Conservation (phyloP, 2,888 invertebrate species). For the Dichetophora obliterata region DNA sequence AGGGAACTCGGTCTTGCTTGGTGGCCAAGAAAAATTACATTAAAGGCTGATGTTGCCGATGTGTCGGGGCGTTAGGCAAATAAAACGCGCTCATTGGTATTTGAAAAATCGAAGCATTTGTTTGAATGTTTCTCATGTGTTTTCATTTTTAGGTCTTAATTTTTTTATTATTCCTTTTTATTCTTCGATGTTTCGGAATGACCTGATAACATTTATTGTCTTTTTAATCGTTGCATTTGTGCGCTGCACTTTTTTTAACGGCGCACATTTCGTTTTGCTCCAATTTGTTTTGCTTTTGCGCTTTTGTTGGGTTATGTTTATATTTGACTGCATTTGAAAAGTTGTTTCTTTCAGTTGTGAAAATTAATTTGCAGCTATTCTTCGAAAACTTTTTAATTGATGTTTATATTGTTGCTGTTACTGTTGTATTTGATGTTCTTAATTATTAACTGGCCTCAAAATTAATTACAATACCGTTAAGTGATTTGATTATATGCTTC, state of each 20-base stretch:
- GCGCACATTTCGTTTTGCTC: conserved; percentile 17
- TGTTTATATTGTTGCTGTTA: background rate
- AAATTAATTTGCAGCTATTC: background rate
- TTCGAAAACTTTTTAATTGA: background rate
- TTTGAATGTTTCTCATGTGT: background rate
- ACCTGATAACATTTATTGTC: conserved; percentile 22
- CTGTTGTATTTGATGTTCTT: background rate
- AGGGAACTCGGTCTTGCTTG: background rate
- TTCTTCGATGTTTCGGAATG: background rate
- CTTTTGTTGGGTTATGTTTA: background rate
- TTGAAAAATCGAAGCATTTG: too few relatives aligned
- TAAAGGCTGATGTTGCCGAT: too few relatives aligned
- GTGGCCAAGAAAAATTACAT: background rate
- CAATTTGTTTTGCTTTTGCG: conserved; percentile 15
- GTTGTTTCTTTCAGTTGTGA: background rate
- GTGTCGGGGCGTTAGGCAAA: too few relatives aligned
- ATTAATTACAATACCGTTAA: too few relatives aligned
- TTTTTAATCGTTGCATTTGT: background rate
- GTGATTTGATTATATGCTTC: too few relatives aligned
- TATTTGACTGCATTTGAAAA: background rate
- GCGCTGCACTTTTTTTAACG: background rate
- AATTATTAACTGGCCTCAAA: too few relatives aligned
- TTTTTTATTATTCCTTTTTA: conserved; percentile 3
- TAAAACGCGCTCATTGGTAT: too few relatives aligned
- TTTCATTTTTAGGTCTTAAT: background rate